Evolutionary conservation across 2,888 invertebrate genomes (phyloP), one percentile per base, ranked within the genome.

Genomic region (Odontomyia ornata): DNA sequence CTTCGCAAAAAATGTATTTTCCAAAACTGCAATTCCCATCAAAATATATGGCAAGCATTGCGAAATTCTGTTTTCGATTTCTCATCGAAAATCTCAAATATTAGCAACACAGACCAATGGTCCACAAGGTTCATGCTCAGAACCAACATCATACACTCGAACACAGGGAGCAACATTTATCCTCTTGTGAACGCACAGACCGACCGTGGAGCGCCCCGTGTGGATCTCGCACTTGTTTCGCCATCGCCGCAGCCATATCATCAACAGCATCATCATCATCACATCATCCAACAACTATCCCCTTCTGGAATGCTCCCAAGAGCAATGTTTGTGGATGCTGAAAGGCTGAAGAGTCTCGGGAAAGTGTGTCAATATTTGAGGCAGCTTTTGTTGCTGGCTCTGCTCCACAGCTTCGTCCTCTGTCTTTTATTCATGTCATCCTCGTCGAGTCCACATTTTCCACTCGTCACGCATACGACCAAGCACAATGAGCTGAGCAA

Each of bases 281-380:
- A 28, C 28, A 18, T 60, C 25, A 30, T 15, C 64, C 64, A 15
- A 28, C 28, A 30, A 28, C 64, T 60, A 64, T 30, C 64, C 28
- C 1, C 64, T 30, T 28, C 64, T 25, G 30, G 30, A 27, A 64
- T 4, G 13, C 64, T 64, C 64, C 64, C 64, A 28, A 28, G 64
- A 30, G 64, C 18, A 25, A 11, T 60, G 64, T 30, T 64, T 64
- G 64, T 64, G 64, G 64, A 64, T 64, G 64, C 64, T 64, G 30
- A 60, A 30, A 5, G 25, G 5, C 30, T 64, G 64, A 30, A 30
- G 64, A 64, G 64, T 25, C 27, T 64, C 13, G 4, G 60, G 13
- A 64, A 64, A 64, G 28, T 64, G 30, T 64, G 64, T 64, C 64
- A 64, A 64, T 64, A 60, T 60, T 25, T 25, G 64, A 28, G n/a